Evolutionary conservation across 2,888 invertebrate genomes (phyloP).

Genomic region (Leptinotarsa rubiginosa): DNA sequence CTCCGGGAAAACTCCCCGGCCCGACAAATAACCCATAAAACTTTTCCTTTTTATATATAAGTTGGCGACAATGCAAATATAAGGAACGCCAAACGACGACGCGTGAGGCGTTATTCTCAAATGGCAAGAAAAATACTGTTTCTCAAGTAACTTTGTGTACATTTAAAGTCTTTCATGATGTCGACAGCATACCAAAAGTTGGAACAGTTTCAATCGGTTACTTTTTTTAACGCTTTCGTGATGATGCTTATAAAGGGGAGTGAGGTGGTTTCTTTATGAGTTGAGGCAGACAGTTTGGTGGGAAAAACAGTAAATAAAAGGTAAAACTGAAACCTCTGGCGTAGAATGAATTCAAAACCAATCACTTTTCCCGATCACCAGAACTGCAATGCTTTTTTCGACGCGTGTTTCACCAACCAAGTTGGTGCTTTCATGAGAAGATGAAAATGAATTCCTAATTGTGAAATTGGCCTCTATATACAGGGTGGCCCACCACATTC

Average conservation of each 20-base stretch:
- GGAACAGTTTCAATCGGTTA: neutral
- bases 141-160: neutral
- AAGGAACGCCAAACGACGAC: neutral
- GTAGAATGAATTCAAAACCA: too few relatives aligned
- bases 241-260: neutral
- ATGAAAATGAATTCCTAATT: too few relatives aligned
- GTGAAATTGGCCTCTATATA: too few relatives aligned
- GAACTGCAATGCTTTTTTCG: too few relatives aligned
- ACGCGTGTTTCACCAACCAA: too few relatives aligned
- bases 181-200: neutral
- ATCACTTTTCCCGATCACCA: too few relatives aligned
- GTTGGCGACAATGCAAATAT: slow-evolving; percentile 12
- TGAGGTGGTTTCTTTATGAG: neutral
- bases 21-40: slow-evolving; percentile 31
- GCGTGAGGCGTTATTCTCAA: slow-evolving; percentile 14
- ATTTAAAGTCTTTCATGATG: neutral
- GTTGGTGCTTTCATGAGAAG: too few relatives aligned
- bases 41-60: neutral
- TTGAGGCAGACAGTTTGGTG: too few relatives aligned
- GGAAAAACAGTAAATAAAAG: too few relatives aligned
- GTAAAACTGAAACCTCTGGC: too few relatives aligned
- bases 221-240: neutral
- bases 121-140: slow-evolving; percentile 10
- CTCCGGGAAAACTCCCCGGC: slow-evolving; percentile 22
- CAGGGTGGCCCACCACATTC: too few relatives aligned